Base-by-base conservation (phyloP, 2,113 vertebrate species). In the Synodontis membranacea region DNA sequence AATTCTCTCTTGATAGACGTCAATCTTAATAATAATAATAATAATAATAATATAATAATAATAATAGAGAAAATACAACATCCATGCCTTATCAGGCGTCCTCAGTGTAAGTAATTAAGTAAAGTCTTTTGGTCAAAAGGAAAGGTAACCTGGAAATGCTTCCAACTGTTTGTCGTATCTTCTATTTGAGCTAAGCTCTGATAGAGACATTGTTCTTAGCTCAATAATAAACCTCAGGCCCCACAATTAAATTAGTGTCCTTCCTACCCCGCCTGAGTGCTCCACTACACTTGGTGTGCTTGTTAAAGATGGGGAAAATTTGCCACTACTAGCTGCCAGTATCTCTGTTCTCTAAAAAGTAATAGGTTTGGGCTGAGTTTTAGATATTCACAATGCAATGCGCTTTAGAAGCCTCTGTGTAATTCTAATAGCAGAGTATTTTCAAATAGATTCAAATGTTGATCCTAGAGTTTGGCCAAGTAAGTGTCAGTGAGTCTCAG, bases 141-240 rank as follows among this genome's bases (percentile, higher is more conserved):
- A 80, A 56, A 25, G 4, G 3, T 39, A 80, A 23, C 50, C 31
- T 37, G 50, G 31, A 80, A 56, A 80, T 80, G 50, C 31, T 80
- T 80, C 78, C 78, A 80, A 56, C 31, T 14, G 8, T 37, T 54
- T 56, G 9, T 7, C 7, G 52, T 80, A 19, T 56, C 52, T 39
- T n/a, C 17, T 23, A 12, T 80, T 56, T 39, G 31, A 80, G 52
- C 52, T 37, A 10, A 28, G 23, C 37, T 74, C 62, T 83, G 3
- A 68, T 37, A 7, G 1, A 62, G 37, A 60, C 81, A n/a, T 0
- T 1, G 64, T 23, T 46, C 66, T n/a, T 50, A 60, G 25, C 42
- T 85, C 56, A 23, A 21, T 78, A 62, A 62, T n/a, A 78, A 78
- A 64, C 42, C 72, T 78, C 74, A 85, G 72, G 44, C 84, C 56